A percentile compares a stretch with the other conserved stretches of the same genome.
Conservation (phyloP, 2,888 invertebrate genomes). For the Synanthedon formicaeformis region DNA sequence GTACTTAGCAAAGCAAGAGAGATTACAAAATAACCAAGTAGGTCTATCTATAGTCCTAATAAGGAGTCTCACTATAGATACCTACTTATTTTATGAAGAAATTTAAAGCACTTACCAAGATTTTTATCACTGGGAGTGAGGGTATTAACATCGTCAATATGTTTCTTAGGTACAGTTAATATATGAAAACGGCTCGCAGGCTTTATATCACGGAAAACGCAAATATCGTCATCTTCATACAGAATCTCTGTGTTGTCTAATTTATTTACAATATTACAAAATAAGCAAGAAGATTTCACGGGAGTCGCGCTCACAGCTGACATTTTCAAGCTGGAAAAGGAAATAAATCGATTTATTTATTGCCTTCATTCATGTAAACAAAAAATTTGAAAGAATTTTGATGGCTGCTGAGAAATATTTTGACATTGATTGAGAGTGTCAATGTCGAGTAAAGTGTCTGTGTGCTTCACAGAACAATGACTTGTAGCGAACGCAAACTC, state of each 20-base stretch:
- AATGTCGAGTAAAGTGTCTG: too few species aligned
- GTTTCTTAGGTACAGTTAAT: constrained; percentile 80
- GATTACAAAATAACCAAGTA: too few species aligned
- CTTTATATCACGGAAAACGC: constrained; percentile 85
- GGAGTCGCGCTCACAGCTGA: constrained; percentile 8
- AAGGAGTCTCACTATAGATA: too few species aligned
- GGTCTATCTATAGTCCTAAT: too few species aligned
- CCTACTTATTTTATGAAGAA: too few species aligned
- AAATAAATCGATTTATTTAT: not conserved
- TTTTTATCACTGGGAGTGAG: constrained; percentile 75
- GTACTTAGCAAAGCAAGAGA: too few species aligned
- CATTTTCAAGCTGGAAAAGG: constrained; percentile 20
- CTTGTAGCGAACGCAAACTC: too few species aligned
- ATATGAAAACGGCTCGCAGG: constrained; percentile 86
- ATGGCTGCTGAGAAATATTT: too few species aligned
- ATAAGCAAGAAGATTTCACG: constrained; percentile 69
- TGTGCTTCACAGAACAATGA: too few species aligned
- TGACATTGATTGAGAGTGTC: too few species aligned
- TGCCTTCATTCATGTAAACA: too few species aligned
- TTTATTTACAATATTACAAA: constrained; percentile 79
- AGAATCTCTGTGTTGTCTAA: constrained; percentile 72
- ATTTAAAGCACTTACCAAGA: constrained; percentile 64
- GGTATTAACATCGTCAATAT: constrained; percentile 80
- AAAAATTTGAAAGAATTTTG: too few species aligned
- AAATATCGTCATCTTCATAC: constrained; percentile 79